phyloP scores from a whole-genome alignment of 2,113 vertebrate species.

The Furnarius figulus region DNA sequence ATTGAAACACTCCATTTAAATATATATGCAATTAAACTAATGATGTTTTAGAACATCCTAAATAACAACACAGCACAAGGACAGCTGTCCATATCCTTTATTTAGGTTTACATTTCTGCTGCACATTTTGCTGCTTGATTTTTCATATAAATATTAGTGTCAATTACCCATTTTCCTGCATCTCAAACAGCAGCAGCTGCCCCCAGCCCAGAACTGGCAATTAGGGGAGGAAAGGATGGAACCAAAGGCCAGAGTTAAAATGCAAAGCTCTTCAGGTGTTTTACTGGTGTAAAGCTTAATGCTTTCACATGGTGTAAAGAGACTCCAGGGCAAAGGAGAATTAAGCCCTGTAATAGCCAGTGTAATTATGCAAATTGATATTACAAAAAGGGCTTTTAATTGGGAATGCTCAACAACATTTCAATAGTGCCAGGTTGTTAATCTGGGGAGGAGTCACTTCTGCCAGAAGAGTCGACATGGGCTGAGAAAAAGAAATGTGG shows the following conservation, averaged over 20 bases:
- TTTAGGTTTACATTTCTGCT: background rate
- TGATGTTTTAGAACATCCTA: constrained; percentile 64
- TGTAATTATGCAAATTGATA: background rate
- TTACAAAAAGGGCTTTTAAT: background rate
- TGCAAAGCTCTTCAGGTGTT: background rate
- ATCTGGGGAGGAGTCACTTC: background rate
- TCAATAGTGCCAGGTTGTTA: background rate
- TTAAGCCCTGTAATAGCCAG: background rate
- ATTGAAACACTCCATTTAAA: constrained; percentile 53
- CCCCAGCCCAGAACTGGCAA: background rate
- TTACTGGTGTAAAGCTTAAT: background rate
- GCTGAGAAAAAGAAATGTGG: background rate
- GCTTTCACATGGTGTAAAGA: background rate
- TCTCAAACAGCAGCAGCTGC: background rate
- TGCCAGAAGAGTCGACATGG: background rate
- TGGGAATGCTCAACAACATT: background rate
- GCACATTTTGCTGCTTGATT: background rate
- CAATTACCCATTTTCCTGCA: background rate
- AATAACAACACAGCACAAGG: constrained; percentile 34
- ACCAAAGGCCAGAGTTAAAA: background rate
- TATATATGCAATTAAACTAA: constrained; percentile 66
- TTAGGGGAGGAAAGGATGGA: background rate
- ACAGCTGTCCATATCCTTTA: constrained; percentile 62
- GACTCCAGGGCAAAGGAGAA: background rate
- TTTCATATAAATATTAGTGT: background rate